Evolutionary conservation across 2,888 invertebrate species (phyloP).

Genomic region (Agonopterix subpropinquella): DNA sequence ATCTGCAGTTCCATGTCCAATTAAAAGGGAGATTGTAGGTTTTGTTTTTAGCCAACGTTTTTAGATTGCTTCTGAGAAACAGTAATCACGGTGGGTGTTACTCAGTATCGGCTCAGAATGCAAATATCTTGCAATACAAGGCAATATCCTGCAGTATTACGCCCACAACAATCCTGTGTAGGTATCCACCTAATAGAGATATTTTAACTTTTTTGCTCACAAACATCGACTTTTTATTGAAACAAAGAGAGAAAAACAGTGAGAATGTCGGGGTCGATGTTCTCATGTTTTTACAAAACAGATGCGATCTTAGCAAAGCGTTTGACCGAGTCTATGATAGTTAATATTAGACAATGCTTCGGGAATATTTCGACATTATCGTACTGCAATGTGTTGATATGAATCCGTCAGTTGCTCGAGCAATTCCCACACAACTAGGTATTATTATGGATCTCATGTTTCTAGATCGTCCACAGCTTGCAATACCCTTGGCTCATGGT

Average conservation of each 20-base stretch:
- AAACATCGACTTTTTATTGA: slow-evolving; percentile 42
- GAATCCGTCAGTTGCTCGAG: slow-evolving; percentile 27
- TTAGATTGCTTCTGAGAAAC: slow-evolving; percentile 15
- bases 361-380: slow-evolving; percentile 36
- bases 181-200: slow-evolving; percentile 31
- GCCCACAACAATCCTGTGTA: slow-evolving; percentile 34
- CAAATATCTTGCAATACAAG: slow-evolving; percentile 37
- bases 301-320: slow-evolving; percentile 17
- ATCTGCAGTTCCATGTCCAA: background rate
- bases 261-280: slow-evolving; percentile 18
- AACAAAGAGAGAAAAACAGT: slow-evolving; percentile 23
- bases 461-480: slow-evolving; percentile 28
- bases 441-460: slow-evolving; percentile 43
- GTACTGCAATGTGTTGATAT: slow-evolving; percentile 31
- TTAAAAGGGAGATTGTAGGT: background rate
- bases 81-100: slow-evolving; percentile 35
- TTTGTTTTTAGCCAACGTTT: background rate
- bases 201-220: slow-evolving; percentile 27
- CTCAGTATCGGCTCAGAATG: slow-evolving; percentile 26
- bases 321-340: slow-evolving; percentile 5
- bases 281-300: slow-evolving; percentile 5
- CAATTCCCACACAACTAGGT: slow-evolving; percentile 43
- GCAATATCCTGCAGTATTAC: slow-evolving; percentile 23
- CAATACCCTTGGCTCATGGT: slow-evolving; percentile 19
- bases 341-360: slow-evolving; percentile 16